Base-by-base conservation (phyloP, 1,140 invertebrate species). In the Panulirus ornatus region DNA sequence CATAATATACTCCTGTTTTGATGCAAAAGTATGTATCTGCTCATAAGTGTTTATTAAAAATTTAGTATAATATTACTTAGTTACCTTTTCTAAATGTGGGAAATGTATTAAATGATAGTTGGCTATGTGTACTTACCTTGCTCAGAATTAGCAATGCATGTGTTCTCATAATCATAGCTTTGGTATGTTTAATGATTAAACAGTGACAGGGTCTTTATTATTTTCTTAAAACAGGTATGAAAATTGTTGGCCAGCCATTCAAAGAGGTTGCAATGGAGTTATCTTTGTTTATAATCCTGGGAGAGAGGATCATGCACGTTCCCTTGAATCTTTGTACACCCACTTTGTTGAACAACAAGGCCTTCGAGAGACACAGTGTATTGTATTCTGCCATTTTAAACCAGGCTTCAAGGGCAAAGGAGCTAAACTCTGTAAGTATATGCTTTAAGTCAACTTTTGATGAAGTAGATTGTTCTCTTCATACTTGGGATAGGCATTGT, bases 161-260 rank as follows among this genome's bases (percentile, higher is more conserved):
- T 2, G 66, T 9, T 44, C 2, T 75, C 22, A 16, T 34, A 34
- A n/a, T n/a, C n/a, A n/a, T n/a, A n/a, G n/a, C n/a, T n/a, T n/a
- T n/a, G n/a, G n/a, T n/a, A n/a, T n/a, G n/a, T n/a, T n/a, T n/a
- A n/a, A n/a, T n/a, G n/a, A n/a, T n/a, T n/a, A n/a, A n/a, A n/a
- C n/a, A n/a, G n/a, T n/a, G n/a, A n/a, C n/a, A n/a, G n/a, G n/a
- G n/a, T n/a, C n/a, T n/a, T n/a, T n/a, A n/a, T n/a, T n/a, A n/a
- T n/a, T 34, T 73, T 14, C n/a, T 40, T 30, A 30, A 8, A 1
- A 34, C 91, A 97, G 97, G 92, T 97, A 95, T 94, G 96, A 96
- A 93, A 94, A 95, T 22, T 97, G 96, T 93, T 97, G 97, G 97
- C 96, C 97, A 79, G 96, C 96, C 11, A 95, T 97, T 88, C 95